A percentile compares a stretch with the other conserved stretches of the same genome.
Conservation (phyloP, 1,140 invertebrate species). For the Cydia fagiglandana region DNA sequence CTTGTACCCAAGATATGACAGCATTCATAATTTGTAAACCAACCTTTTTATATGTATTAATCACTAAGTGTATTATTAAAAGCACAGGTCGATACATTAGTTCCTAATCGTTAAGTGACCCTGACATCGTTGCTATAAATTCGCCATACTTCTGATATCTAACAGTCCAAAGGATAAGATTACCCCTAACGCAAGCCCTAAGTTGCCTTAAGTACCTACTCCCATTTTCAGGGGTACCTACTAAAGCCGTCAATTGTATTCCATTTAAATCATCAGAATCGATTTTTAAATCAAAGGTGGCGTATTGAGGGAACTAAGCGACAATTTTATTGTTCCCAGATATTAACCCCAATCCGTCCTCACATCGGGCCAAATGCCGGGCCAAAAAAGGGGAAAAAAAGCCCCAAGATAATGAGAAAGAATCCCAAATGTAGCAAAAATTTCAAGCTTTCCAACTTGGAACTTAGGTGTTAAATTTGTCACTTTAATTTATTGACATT, state of each 20-base stretch:
- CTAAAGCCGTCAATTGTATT: not conserved
- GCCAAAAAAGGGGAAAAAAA: too few relatives aligned
- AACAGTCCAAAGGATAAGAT: not conserved
- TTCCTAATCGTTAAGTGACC: constrained; percentile 10
- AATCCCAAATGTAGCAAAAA: too few relatives aligned
- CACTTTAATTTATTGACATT: not conserved
- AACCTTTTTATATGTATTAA: not conserved
- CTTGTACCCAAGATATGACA: not conserved
- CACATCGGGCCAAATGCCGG: too few relatives aligned
- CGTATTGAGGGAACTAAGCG: not conserved
- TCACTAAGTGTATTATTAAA: not conserved
- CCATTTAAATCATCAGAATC: not conserved
- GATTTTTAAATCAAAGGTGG: not conserved
- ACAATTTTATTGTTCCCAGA: not conserved
- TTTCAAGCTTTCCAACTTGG: too few relatives aligned
- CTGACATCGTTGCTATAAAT: constrained; percentile 26
- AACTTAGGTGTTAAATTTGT: not conserved
- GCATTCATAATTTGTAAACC: not conserved
- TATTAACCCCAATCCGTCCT: not conserved
- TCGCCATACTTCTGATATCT: constrained; percentile 14
- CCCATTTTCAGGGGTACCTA: not conserved
- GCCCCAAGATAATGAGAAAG: too few relatives aligned
- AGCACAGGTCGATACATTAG: not conserved
- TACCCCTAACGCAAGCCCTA: not conserved
- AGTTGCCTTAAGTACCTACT: not conserved